Evolutionary conservation across 2,797 vertebrate genomes (phyloP).

Genomic region (Takifugu rubripes): DNA sequence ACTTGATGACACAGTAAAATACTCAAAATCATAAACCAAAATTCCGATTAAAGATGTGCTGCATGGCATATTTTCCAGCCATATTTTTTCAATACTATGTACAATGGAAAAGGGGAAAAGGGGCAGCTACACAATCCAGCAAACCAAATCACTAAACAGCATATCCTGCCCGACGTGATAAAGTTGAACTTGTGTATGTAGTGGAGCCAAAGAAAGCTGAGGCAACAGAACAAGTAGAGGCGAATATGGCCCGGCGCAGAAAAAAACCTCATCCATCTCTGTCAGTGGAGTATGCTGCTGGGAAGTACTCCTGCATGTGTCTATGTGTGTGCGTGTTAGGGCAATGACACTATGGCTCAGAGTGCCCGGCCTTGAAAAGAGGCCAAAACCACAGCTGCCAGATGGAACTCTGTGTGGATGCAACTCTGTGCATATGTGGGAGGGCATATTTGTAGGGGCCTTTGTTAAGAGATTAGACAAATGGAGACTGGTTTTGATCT

Average conservation of each 20-base stretch:
- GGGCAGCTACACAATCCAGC: not conserved
- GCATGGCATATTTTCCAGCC: too few species aligned
- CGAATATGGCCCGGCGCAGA: constrained; percentile 30
- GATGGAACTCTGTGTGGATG: constrained; percentile 24
- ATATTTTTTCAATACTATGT: not conserved
- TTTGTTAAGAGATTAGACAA: constrained; percentile 36
- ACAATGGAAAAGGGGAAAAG: not conserved
- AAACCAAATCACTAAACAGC: constrained; percentile 9
- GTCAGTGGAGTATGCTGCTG: constrained; percentile 68
- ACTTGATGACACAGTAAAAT: too few species aligned
- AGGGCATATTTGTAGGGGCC: constrained; percentile 3
- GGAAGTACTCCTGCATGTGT: constrained; percentile 38
- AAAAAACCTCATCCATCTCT: constrained; percentile 67
- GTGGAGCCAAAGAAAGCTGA: constrained; percentile 23
- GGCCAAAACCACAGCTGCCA: constrained; percentile 48
- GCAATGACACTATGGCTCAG: constrained; percentile 49
- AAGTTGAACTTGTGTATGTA: constrained; percentile 13
- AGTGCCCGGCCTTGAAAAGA: constrained; percentile 30
- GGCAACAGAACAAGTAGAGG: constrained; percentile 45
- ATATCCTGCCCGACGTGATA: not conserved
- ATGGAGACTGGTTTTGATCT: constrained; percentile 35
- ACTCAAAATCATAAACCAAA: too few species aligned
- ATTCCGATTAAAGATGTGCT: too few species aligned
- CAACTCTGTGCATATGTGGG: constrained; percentile 5
- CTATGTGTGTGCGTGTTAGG: constrained; percentile 6